Evolutionary conservation across 2,888 invertebrate species (phyloP), one percentile per base, ranked within the genome.

Genomic region (Acrocera orbiculus): DNA sequence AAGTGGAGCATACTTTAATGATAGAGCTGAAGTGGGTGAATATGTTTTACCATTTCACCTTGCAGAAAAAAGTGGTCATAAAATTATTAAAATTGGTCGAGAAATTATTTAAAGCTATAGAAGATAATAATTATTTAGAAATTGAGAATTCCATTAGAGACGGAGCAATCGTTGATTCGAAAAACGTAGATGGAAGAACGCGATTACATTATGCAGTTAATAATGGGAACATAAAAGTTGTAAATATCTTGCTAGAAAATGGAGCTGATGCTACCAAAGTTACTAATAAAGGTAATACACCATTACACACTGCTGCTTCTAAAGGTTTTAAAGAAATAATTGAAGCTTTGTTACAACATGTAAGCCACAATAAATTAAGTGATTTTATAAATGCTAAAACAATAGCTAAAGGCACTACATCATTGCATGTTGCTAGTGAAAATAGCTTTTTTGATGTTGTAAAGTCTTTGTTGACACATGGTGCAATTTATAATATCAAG

Each of bases 151-250:
- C 35, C 13, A 16, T 39, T 27, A 30, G 11, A 14, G 10, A 22
- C 10, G 33, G 32, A 8, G 15, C 15, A 20, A 11, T 33, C 20
- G 27, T 40, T 2, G 29, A 39, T 32, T 28, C 28, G 5, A 22
- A 16, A 8, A 27, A 14, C 3, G 23, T 3, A 5, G 28, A 40
- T 13, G 46, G 44, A 14, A 29, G 35, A 22, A 42, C 41, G 4
- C 32, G 41, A 10, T 24, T 47, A 9, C 46, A 46, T 34, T 41
- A 27, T 30, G 46, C 47, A 25, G 36, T 42, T 29, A 29, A 32
- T 26, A 41, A 30, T 32, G 35, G 34, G 5, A 19, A 40, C 16
- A 14, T 16, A 30, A 8, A 30, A 11, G 32, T 40, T 15, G 34
- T 44, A 11, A 26, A 34, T 11, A 4, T 38, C 9, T 35, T 48